Conservation (phyloP, 2,797 vertebrate genomes). For the Melanotaenia trifasciata region DNA sequence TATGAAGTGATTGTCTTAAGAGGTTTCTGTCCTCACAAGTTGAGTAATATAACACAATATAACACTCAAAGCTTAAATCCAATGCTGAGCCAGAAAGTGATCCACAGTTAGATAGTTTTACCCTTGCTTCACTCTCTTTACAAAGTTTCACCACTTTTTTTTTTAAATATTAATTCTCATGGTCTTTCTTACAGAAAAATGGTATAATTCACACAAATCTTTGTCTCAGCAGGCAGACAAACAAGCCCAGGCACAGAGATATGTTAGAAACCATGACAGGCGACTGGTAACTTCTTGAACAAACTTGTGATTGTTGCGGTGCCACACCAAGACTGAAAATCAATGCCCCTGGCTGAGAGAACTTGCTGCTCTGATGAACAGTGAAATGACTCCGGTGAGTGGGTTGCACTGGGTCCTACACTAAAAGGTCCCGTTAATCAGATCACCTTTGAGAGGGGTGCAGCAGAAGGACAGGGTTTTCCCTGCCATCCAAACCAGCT, state of each 20-base stretch:
- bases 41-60: neutral
- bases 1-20: neutral
- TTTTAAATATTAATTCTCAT: neutral
- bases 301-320: slow-evolving; percentile 80
- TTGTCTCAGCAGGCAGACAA: neutral
- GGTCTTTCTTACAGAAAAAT: neutral
- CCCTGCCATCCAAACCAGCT: slow-evolving; percentile 44
- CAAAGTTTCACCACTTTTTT: neutral
- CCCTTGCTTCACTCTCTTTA: neutral
- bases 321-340: slow-evolving; percentile 78
- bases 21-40: neutral
- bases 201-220: neutral
- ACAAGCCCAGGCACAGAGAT: slow-evolving; percentile 5
- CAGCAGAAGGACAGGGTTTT: slow-evolving; percentile 42
- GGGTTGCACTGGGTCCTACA: slow-evolving; percentile 47
- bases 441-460: slow-evolving; percentile 55
- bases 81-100: neutral
- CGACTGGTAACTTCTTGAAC: slow-evolving; percentile 69
- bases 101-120: neutral
- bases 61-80: too few species aligned
- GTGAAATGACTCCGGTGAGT: slow-evolving; percentile 79
- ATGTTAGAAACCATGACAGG: slow-evolving; percentile 38
- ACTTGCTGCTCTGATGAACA: slow-evolving; percentile 82
- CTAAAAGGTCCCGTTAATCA: slow-evolving; percentile 73
- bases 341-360: slow-evolving; percentile 66